A percentile compares a stretch with the other conserved stretches of the same genome.
Evolutionary conservation across 2,113 vertebrate species (phyloP).

Genomic region (Brienomyrus longianalis): DNA sequence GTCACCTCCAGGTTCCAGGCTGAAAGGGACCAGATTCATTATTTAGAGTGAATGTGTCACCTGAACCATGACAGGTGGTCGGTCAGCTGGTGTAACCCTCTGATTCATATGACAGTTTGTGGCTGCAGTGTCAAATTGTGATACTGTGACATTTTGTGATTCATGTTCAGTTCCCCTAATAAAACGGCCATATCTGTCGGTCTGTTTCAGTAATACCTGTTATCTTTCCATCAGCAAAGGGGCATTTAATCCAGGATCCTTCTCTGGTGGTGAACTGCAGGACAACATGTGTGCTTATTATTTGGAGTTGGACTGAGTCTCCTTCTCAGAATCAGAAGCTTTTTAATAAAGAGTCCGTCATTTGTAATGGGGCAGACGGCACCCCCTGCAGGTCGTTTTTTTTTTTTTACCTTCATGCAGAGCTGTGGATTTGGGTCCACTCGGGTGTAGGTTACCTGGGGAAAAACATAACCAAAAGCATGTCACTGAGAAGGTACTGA

Average conservation of each 20-base stretch:
- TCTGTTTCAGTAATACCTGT: slow-evolving; percentile 55
- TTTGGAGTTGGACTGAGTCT: neutral
- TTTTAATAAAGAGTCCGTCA: neutral
- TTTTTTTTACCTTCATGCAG: slow-evolving; percentile 73
- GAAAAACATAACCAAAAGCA: slow-evolving; percentile 18
- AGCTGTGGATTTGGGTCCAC: slow-evolving; percentile 75
- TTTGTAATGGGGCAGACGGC: neutral
- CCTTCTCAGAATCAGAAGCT: neutral
- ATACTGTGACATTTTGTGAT: neutral
- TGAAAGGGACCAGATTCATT: slow-evolving; percentile 22
- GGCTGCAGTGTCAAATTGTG: neutral
- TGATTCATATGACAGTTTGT: neutral
- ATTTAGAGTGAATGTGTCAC: neutral
- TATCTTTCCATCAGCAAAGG: slow-evolving; percentile 60
- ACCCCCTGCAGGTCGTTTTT: neutral
- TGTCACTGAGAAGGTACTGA: neutral
- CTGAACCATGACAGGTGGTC: neutral
- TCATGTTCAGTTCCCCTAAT: neutral
- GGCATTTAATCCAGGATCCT: slow-evolving; percentile 68
- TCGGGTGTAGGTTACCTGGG: slow-evolving; percentile 63
- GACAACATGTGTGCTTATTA: slow-evolving; percentile 22
- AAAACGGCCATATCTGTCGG: neutral
- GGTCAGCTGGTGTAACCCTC: neutral
- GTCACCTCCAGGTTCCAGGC: slow-evolving; percentile 40
- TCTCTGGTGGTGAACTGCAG: slow-evolving; percentile 61